Conservation (phyloP, 2,113 vertebrate genomes). For the Verasper variegatus region DNA sequence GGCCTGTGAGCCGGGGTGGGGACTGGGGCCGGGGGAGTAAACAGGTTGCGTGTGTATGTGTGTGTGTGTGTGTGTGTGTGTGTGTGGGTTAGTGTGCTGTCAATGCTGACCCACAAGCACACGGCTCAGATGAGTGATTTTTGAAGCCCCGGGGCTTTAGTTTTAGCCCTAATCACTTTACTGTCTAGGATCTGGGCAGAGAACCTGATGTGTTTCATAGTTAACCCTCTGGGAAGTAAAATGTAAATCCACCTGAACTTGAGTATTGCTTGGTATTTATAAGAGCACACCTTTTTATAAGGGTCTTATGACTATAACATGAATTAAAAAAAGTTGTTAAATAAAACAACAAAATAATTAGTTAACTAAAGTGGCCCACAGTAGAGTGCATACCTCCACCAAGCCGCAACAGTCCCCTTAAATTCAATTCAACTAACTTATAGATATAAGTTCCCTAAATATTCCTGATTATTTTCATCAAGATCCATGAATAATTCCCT, state of each 20-base stretch:
- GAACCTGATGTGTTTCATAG: background rate
- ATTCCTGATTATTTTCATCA: too few relatives aligned
- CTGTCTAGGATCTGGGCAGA: slow-evolving; percentile 12
- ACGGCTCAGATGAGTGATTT: slow-evolving; percentile 19
- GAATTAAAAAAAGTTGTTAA: too few relatives aligned
- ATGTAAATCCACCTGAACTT: background rate
- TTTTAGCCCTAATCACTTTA: slow-evolving; percentile 10
- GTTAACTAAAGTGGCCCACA: background rate
- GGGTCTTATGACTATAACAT: background rate
- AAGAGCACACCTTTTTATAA: too few relatives aligned
- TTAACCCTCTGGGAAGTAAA: background rate
- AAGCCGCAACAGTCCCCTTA: too few relatives aligned
- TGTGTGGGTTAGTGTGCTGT: slow-evolving; percentile 7
- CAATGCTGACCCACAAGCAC: slow-evolving; percentile 22
- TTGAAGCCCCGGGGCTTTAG: slow-evolving; percentile 9
- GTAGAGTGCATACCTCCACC: too few relatives aligned
- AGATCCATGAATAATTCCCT: too few relatives aligned
- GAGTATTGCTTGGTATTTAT: background rate
- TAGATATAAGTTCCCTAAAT: too few relatives aligned
- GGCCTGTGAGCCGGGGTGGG: slow-evolving; percentile 56
- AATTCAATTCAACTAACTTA: too few relatives aligned
- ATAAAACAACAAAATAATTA: too few relatives aligned
- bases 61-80: background rate
- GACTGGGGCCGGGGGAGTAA: slow-evolving; percentile 51
- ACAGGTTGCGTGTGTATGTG: slow-evolving; percentile 61